Evolutionary conservation across 2,888 invertebrate genomes (phyloP), one percentile per base, ranked within the genome.

Genomic region (Octodonta nipae): DNA sequence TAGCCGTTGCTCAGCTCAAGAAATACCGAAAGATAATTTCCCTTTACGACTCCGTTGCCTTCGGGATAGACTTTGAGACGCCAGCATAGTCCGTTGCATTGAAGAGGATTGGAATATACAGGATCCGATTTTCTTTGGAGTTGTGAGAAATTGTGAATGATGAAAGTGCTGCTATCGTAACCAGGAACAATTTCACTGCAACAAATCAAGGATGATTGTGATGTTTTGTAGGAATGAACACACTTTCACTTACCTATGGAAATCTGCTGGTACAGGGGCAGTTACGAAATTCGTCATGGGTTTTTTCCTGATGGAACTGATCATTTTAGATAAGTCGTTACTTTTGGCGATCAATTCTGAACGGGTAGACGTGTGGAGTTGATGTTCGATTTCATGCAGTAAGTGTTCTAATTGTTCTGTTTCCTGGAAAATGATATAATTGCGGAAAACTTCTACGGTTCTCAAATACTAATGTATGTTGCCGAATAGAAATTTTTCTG

Each of bases 21-120:
- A 62, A 92, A 92, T 17, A 92, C 89, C 5, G 88, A 89, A 28
- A 92, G 67, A 59, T 91, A 92, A 64, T 88, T 87, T 20, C 88
- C 88, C 15, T 89, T 67, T 1, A 92, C 91, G 10, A 88, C 87
- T 8, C 91, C 91, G 59, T 91, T 92, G 2, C 92, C 92, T 64
- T 91, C 87, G 13, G 88, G 83, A 63, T 85, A 85, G 12, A 85
- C 84, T 67, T 92, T 91, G 15, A 92, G 68, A 28, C 91, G 70
- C 91, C 92, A 92, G 52, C 84, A 84, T 6, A 91, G 69, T 0
- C 91, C 91, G 59, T 86, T 84, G 32, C 87, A 82, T 56, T 83
- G 80, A 22, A 92, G 65, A 3, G 88, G 84, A 3, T 83, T 78
- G 10, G 89, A 91, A 64, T 91, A 92, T 4, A 92, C 87, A 0